Evolutionary conservation across 2,113 vertebrate genomes (phyloP), one percentile per base, ranked within the genome.

Genomic region (Petromus typicus): DNA sequence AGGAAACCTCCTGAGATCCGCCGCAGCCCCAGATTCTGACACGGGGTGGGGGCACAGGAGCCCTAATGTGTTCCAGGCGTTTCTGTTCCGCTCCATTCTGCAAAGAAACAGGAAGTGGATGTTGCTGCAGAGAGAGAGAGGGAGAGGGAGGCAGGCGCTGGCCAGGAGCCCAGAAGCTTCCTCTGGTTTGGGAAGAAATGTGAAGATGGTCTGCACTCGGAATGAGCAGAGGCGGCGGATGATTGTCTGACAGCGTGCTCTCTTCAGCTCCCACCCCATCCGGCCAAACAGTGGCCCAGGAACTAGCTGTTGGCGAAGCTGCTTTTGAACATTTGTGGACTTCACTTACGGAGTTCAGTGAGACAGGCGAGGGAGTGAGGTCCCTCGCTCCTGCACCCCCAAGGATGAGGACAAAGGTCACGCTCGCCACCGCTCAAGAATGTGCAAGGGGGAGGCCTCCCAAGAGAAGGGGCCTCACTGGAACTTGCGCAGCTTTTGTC

Each of bases 61-160:
- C 45, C 40, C 48, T 87, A 84, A 93, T 96, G 57, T 91, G 91
- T 96, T 87, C 86, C 94, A 96, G 93, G 88, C 95, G 94, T 91
- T 85, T 75, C 73, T 54, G 14, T 57, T 86, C 34, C 92, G 88
- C 40, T 79, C 27, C 11, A 27, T 40, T 94, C 90, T 92, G 63
- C 34, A 95, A 71, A 66, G 67, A 94, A 94, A 79, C 37, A 80
- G 86, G 69, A 90, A 94, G 80, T 79, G 34, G 75, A 71, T n/a
- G n/a, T n/a, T n/a, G n/a, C n/a, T n/a, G n/a, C 73, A 90, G 84
- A 59, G 61, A 69, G 59, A 92, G 51, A n/a, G n/a, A n/a, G n/a
- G n/a, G n/a, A n/a, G n/a, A n/a, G n/a, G n/a, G n/a, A n/a, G n/a
- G n/a, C n/a, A 92, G 45, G 12, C 22, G n/a, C 89, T 96, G 95